Percentiles rank a stretch among this genome's conserved stretches.
These are phyloP conservation scores for Cacatua alba DNA, from an alignment of 2,113 vertebrate species.

Conservation along the genomic window DNA sequence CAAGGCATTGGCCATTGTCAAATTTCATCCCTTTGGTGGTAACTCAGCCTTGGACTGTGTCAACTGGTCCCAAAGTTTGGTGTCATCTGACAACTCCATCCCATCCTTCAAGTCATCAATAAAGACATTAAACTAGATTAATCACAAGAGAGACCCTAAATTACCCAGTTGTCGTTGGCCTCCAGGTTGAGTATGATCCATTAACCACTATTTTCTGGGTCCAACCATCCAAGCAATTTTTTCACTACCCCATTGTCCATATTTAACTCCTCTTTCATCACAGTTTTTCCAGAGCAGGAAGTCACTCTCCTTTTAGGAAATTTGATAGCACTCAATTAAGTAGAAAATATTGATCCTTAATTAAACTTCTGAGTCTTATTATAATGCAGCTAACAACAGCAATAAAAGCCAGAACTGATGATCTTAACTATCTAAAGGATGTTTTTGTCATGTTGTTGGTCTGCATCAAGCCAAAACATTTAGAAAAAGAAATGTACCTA, in stretches of 20 bases:
- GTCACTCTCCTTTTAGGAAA: background rate
- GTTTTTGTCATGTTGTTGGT: background rate
- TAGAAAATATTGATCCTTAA: background rate
- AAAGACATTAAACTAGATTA: background rate
- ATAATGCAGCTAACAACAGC: background rate
- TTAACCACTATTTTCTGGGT: background rate
- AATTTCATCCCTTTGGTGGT: background rate
- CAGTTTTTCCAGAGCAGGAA: background rate
- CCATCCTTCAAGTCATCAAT: background rate
- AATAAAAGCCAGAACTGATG: background rate
- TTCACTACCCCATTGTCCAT: background rate
- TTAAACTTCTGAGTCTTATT: background rate
- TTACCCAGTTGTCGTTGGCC: background rate
- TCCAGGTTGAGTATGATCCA: background rate
- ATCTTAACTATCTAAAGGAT: background rate
- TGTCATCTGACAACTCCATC: background rate
- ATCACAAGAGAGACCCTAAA: background rate
- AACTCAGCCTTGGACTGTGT: background rate
- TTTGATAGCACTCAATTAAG: background rate
- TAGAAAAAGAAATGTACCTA: background rate
- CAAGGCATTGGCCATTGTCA: background rate
- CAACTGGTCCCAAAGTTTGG: background rate
- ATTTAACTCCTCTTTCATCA: background rate
- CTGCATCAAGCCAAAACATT: background rate
- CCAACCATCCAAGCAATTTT: background rate